These are phyloP conservation scores for Nymphalis urticae DNA, from an alignment of 2,888 invertebrate species.

Conservation along the genomic window DNA sequence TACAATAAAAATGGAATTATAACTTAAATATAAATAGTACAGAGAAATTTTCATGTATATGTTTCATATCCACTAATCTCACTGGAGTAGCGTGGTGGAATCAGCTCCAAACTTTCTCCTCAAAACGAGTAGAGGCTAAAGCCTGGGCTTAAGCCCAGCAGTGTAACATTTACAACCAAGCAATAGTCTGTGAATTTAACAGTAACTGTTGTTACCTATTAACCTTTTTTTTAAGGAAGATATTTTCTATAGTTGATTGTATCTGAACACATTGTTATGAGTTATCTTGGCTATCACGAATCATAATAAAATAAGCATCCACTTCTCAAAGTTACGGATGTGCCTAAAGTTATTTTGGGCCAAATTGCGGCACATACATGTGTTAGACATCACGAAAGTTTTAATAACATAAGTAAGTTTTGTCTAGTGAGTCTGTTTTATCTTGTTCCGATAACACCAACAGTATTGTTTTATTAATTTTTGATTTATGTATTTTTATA, in stretches of 20 bases:
- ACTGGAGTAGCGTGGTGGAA: no score
- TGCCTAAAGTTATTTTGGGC: neutral
- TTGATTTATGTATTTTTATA: neutral
- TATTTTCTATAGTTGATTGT: neutral
- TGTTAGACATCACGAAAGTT: conserved; percentile 27
- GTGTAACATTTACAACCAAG: no score
- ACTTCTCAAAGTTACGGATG: conserved; percentile 1
- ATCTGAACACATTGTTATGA: neutral
- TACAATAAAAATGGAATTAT: no score
- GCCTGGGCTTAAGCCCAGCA: no score
- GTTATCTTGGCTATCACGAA: neutral
- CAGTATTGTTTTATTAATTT: neutral
- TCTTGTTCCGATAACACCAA: conserved; percentile 1
- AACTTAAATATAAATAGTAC: no score
- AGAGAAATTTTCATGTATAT: no score
- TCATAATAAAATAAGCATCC: conserved; percentile 6
- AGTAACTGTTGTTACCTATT: no score
- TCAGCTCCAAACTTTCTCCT: no score
- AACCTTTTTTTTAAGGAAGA: no score
- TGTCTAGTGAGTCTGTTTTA: conserved; percentile 5
- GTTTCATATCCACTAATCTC: no score
- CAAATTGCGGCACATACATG: conserved; percentile 17
- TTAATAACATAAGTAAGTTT: conserved; percentile 29
- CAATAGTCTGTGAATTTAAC: no score
- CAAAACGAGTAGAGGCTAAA: no score